Evolutionary conservation across 2,113 vertebrate species (phyloP).

Genomic region (Dipodomys spectabilis): DNA sequence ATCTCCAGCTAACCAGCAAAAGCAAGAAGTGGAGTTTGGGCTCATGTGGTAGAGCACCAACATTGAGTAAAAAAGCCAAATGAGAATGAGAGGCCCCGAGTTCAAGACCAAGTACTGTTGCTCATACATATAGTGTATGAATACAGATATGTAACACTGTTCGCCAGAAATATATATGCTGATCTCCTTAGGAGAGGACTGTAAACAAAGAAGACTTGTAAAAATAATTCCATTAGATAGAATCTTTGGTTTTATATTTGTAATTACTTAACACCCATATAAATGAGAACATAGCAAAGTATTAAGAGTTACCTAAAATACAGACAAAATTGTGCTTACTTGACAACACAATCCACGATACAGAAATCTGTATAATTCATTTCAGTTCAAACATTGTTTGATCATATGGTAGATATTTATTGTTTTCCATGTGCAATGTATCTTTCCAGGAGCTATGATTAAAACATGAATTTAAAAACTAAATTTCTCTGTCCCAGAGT

Average conservation of each 20-base stretch:
- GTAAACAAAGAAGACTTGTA: background rate
- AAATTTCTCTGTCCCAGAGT: background rate
- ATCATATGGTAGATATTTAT: background rate
- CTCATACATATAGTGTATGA: no score
- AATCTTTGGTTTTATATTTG: conserved; percentile 8
- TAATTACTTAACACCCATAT: background rate
- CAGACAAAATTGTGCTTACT: background rate
- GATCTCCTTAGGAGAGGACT: background rate
- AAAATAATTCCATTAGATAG: background rate
- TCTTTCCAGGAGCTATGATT: conserved; percentile 4
- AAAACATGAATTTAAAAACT: conserved; percentile 4
- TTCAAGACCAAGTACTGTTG: no score
- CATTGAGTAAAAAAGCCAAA: no score
- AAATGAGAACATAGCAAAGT: background rate
- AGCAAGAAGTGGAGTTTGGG: no score
- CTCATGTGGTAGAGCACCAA: no score
- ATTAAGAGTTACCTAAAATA: background rate
- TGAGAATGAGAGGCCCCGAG: no score
- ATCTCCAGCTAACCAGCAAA: no score
- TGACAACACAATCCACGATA: background rate
- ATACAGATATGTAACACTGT: background rate
- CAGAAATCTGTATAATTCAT: background rate
- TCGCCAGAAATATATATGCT: background rate
- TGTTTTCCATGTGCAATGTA: background rate
- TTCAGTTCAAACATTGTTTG: background rate